Percentiles rank a stretch among this genome's conserved stretches.
Evolutionary conservation across 1,140 invertebrate species (phyloP).

Genomic region (Phymorhynchus buccinoides): DNA sequence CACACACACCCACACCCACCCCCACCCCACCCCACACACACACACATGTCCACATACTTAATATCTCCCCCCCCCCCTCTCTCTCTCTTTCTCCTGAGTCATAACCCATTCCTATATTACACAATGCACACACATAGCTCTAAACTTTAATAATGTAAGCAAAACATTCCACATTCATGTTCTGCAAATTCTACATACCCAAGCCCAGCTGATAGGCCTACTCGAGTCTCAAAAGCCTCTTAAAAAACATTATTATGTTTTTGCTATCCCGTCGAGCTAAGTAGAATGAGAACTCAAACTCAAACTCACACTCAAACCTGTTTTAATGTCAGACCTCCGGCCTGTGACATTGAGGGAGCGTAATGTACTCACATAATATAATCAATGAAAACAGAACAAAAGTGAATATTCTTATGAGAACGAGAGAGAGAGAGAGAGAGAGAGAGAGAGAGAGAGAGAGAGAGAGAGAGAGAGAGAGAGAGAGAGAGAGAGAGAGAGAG

Average conservation of each 20-base stretch:
- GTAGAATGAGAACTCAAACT: background rate
- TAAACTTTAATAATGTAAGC: too few species aligned
- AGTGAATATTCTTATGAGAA: background rate
- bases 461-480: background rate
- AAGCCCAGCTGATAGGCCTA: background rate
- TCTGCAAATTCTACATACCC: background rate
- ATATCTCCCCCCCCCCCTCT: conserved; percentile 31
- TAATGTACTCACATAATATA: too few species aligned
- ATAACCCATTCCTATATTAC: background rate
- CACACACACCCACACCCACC: conserved; percentile 37
- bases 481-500: background rate
- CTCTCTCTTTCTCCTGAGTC: background rate
- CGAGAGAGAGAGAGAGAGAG: background rate
- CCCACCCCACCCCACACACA: conserved; percentile 39
- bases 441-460: background rate
- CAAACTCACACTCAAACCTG: too few species aligned
- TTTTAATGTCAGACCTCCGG: too few species aligned
- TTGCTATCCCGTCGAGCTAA: background rate
- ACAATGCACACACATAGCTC: too few species aligned
- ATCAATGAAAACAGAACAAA: background rate
- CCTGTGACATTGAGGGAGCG: too few species aligned
- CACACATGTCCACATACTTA: conserved; percentile 42
- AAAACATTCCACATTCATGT: background rate
- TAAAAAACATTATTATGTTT: background rate
- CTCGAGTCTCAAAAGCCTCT: background rate